A percentile compares a stretch with the other conserved stretches of the same genome.
These are phyloP conservation scores for Cydia splendana DNA, from an alignment of 1,140 invertebrate genomes.

Conservation along the genomic window DNA sequence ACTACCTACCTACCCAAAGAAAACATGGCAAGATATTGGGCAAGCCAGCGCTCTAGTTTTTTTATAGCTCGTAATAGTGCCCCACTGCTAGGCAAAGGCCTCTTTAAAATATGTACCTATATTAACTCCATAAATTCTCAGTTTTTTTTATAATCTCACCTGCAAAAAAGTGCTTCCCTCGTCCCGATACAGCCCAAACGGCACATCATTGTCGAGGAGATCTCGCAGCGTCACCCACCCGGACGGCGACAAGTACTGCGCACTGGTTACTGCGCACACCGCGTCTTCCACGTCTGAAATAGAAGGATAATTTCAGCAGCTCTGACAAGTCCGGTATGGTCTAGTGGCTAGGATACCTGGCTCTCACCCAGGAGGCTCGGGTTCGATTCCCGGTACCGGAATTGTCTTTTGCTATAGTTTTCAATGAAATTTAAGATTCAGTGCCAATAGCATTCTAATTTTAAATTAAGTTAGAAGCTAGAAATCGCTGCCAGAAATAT, in stretches of 20 bases:
- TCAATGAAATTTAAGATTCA: no score
- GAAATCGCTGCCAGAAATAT: no score
- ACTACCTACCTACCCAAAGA: no score
- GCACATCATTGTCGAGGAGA: conserved; percentile 86
- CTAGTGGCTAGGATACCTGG: conserved; percentile 53
- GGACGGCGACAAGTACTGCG: conserved; percentile 86
- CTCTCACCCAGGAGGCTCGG: conserved; percentile 54
- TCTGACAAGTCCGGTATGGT: conserved; percentile 40
- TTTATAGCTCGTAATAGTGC: no score
- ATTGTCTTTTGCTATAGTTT: conserved; percentile 32
- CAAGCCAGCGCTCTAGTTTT: no score
- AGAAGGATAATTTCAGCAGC: conserved; percentile 15
- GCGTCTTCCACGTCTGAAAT: conserved; percentile 85
- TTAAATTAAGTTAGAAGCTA: no score
- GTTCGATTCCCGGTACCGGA: conserved; percentile 47
- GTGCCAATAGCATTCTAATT: no score
- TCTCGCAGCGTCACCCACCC: conserved; percentile 91
- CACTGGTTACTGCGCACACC: conserved; percentile 90
- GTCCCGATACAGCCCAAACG: conserved; percentile 89
- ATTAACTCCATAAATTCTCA: not conserved
- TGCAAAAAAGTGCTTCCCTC: conserved; percentile 89
- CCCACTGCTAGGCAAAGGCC: no score
- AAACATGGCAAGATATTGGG: no score
- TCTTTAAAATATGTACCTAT: no score
- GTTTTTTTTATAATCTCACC: conserved; percentile 71